These are phyloP conservation scores for Lordiphosa stackelbergi DNA, from an alignment of 1,140 invertebrate genomes.

Conservation along the genomic window DNA sequence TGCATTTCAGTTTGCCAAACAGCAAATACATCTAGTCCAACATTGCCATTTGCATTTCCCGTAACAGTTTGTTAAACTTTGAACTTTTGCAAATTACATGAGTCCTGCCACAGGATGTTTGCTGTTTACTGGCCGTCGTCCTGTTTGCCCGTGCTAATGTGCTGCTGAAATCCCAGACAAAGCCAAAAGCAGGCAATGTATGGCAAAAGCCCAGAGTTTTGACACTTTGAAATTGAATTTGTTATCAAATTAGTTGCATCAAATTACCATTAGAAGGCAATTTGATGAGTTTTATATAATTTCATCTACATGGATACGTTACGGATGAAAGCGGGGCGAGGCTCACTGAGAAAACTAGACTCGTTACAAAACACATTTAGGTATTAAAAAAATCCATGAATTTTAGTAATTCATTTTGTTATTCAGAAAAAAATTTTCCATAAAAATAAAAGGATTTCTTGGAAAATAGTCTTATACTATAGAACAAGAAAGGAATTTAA, in stretches of 20 bases:
- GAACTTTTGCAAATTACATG: constrained; percentile 73
- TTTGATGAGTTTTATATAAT: constrained; percentile 23
- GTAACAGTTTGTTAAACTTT: constrained; percentile 71
- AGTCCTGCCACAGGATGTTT: constrained; percentile 64
- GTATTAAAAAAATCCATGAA: no score
- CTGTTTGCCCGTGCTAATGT: constrained; percentile 19
- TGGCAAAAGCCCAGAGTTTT: constrained; percentile 45
- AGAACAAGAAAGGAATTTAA: no score
- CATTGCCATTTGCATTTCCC: constrained; percentile 65
- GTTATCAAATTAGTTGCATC: constrained; percentile 72
- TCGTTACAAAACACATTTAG: no score
- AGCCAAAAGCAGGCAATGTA: constrained; percentile 10
- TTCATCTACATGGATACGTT: not conserved
- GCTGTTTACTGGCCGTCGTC: constrained; percentile 32
- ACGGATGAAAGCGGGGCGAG: not conserved
- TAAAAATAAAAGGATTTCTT: no score
- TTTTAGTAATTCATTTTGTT: no score
- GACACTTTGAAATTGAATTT: constrained; percentile 68
- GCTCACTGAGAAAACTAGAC: no score
- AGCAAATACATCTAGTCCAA: constrained; percentile 28
- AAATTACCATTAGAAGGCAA: constrained; percentile 50
- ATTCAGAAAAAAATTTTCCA: no score
- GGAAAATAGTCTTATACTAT: no score
- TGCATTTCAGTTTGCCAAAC: constrained; percentile 33
- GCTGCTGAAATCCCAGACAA: constrained; percentile 32